Conservation (phyloP, 2,113 vertebrate genomes). For the Phodopus roborovskii region DNA sequence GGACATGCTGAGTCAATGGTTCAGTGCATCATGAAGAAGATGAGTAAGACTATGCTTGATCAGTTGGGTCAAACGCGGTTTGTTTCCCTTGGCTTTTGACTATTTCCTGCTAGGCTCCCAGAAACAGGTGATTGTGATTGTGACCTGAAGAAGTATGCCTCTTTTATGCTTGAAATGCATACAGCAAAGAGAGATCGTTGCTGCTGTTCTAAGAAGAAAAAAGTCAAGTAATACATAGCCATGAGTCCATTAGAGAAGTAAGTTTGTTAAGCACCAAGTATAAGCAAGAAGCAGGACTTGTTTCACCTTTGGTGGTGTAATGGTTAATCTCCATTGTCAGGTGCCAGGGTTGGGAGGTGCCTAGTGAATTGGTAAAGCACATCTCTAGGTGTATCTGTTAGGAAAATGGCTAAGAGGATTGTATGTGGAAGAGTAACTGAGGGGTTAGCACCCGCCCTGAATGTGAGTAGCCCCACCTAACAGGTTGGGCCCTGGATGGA, state of each 20-base stretch:
- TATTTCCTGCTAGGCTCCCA: neutral
- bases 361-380: neutral
- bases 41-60: neutral
- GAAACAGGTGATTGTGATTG: neutral
- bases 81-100: neutral
- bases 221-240: neutral
- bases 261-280: neutral
- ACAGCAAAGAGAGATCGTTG: neutral
- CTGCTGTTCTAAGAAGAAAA: neutral
- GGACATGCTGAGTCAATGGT: neutral
- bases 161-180: slow-evolving; percentile 3
- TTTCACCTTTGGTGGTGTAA: neutral
- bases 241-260: neutral
- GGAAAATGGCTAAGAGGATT: too few relatives aligned
- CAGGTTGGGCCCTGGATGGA: neutral
- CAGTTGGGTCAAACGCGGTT: neutral
- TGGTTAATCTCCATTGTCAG: neutral
- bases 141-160: neutral
- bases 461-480: neutral
- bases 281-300: neutral
- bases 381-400: neutral
- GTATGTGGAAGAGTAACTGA: neutral
- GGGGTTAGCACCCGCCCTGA: neutral
- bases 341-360: neutral
- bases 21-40: neutral